Base-by-base conservation (phyloP, 2,113 vertebrate genomes). In the human (Homo sapiens) region DNA sequence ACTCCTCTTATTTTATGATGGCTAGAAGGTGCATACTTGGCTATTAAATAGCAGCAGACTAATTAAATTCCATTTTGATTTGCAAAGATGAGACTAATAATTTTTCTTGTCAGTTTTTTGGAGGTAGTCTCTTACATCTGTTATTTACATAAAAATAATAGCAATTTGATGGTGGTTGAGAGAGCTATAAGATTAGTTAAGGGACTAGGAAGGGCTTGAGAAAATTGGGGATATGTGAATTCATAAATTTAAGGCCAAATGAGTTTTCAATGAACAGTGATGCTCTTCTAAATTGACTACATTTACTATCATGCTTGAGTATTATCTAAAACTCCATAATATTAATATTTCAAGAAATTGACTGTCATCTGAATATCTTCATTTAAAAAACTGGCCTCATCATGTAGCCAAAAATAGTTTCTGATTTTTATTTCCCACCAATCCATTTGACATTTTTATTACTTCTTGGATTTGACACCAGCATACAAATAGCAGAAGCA, bases 371-470 rank as follows among this genome's bases (percentile, higher is more conserved):
- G 20, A 96, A 68, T 90, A 8, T 95, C n/a, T 95, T 95, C 16
- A 84, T 59, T 94, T 92, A 64, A 90, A 95, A 97, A 94, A 90
- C 10, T 55, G n/a, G 4, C 10, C 38, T 97, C 32, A 96, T 68
- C 90, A 75, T 82, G 5, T 61, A 80, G 30, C 50, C 52, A 94
- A 92, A 93, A 95, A 94, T 95, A 93, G 52, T 94, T 93, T 16
- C 40, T 95, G 90, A 92, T 93, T 97, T 96, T 97, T 75, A 92
- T 95, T 97, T 97, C 79, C 64, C 59, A 92, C 89, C 66, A 96
- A 92, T 95, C 8, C 73, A 92, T 89, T 92, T 95, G 80, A 90
- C 61, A 81, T 94, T 95, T 98, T 95, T 92, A 96, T 16, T 78
- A 95, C 43, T 95, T 94, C 76, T 94, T 94, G 43, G 13, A 88